Percentiles rank a stretch among this genome's conserved stretches.
Conservation (phyloP, 1,140 invertebrate species). For the Octopus bimaculoides region DNA sequence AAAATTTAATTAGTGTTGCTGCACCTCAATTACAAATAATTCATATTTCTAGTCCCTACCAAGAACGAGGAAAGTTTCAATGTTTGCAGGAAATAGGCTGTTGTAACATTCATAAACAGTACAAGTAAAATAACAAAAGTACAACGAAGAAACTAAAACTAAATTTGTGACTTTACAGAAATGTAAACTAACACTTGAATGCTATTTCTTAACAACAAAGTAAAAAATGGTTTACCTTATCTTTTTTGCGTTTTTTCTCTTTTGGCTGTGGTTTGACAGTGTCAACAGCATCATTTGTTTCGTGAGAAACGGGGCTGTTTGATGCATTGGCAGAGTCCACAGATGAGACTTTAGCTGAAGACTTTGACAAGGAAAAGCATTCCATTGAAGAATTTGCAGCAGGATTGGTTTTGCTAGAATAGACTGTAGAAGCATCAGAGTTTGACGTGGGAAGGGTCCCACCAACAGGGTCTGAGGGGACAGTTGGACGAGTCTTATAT, state of each 20-base stretch:
- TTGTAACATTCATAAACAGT: no score
- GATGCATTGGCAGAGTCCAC: constrained; percentile 8
- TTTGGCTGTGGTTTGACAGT: constrained; percentile 7
- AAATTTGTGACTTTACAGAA: no score
- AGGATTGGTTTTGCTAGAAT: background rate
- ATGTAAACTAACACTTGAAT: no score
- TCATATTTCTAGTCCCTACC: no score
- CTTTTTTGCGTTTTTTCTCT: constrained; percentile 46
- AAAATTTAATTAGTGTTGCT: no score
- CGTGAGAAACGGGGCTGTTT: constrained; percentile 33
- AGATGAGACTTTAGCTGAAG: background rate
- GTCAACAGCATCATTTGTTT: constrained; percentile 3
- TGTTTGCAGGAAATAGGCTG: no score
- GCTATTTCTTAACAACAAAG: no score
- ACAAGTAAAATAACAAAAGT: no score
- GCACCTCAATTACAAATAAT: no score
- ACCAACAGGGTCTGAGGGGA: background rate
- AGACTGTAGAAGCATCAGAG: background rate
- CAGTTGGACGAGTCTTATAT: background rate
- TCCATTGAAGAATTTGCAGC: background rate
- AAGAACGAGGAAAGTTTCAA: no score
- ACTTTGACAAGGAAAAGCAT: background rate
- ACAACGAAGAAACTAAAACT: no score
- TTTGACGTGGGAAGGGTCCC: background rate
- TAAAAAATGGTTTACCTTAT: constrained; percentile 34